phyloP scores from a whole-genome alignment of 2,113 vertebrate genomes.

The Aleadryas rufinucha region DNA sequence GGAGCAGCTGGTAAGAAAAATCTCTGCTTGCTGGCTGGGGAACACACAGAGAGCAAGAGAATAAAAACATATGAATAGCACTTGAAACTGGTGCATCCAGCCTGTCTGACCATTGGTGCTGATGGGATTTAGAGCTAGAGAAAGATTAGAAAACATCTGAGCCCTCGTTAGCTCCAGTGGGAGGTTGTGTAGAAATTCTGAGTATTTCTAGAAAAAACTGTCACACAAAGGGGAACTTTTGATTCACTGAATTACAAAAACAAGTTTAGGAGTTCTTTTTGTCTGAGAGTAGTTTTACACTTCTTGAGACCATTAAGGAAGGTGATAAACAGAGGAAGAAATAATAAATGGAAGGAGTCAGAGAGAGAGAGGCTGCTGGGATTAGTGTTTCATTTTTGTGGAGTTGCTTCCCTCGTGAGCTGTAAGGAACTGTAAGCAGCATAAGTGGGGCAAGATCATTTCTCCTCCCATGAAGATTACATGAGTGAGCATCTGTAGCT shows the following conservation, averaged over 20 bases:
- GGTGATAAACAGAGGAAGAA: neutral
- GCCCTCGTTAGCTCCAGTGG: neutral
- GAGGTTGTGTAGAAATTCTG: neutral
- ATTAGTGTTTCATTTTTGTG: neutral
- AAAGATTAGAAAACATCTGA: neutral
- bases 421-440: neutral
- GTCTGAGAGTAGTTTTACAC: neutral
- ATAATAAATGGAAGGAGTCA: neutral
- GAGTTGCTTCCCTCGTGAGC: neutral
- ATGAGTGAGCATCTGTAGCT: neutral
- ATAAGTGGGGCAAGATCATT: neutral
- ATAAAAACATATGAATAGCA: neutral
- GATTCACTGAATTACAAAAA: neutral
- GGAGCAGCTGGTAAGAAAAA: neutral
- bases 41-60: neutral
- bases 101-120: neutral
- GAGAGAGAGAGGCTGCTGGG: neutral
- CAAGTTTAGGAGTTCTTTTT: neutral
- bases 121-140: neutral
- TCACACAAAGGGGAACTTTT: neutral
- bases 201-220: neutral
- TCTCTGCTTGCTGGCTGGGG: neutral
- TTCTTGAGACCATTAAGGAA: neutral
- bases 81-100: neutral
- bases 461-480: neutral